Percentiles rank a stretch among this genome's conserved stretches.
phyloP scores from a whole-genome alignment of 2,113 vertebrate species.

The Hassar affinis region DNA sequence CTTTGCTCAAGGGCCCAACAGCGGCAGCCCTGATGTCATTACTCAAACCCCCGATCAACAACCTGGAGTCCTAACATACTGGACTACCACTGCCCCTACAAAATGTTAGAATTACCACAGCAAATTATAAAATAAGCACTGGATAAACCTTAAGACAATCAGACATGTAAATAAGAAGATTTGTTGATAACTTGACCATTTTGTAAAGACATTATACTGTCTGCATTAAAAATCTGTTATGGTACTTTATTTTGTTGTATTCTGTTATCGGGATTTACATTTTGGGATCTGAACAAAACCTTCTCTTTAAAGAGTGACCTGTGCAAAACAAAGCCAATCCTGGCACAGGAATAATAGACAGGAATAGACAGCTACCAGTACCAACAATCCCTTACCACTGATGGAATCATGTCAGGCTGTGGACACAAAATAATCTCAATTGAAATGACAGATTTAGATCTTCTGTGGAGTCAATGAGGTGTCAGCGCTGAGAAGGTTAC shows the following conservation, averaged over 20 bases:
- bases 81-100: too few species aligned
- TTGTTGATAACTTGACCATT: not conserved
- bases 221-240: not conserved
- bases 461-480: not conserved
- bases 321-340: not conserved
- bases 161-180: not conserved
- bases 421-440: not conserved
- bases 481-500: not conserved
- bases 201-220: not conserved
- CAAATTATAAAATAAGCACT: not conserved
- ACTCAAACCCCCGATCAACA: too few species aligned
- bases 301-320: not conserved
- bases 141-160: not conserved
- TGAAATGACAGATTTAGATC: not conserved
- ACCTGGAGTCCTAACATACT: too few species aligned
- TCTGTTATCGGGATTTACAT: not conserved
- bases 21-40: too few species aligned
- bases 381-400: not conserved
- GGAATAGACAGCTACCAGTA: not conserved
- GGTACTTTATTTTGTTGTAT: not conserved
- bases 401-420: not conserved
- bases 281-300: not conserved
- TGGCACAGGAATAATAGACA: not conserved
- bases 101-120: not conserved
- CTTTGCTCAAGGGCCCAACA: too few species aligned